Evolutionary conservation across 2,888 invertebrate genomes (phyloP).

Genomic region (Celastrina argiolus): DNA sequence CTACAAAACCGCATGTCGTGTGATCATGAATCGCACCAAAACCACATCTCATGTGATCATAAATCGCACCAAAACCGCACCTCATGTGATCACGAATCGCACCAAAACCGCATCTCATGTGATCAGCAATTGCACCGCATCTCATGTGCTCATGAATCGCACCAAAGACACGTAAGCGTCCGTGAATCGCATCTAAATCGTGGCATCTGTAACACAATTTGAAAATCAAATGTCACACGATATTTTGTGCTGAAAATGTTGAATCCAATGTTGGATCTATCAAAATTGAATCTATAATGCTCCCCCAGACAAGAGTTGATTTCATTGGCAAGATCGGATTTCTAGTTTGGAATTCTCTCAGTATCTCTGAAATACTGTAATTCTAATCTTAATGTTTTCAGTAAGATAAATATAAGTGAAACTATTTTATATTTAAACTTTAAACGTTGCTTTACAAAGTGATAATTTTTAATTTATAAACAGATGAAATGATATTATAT

Average conservation of each 20-base stretch:
- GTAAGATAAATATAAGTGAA: neutral
- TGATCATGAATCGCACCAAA: too few species aligned
- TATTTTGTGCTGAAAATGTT: constrained; percentile 1
- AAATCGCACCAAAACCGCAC: too few species aligned
- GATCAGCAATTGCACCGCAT: neutral
- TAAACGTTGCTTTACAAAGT: too few species aligned
- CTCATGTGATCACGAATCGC: too few species aligned
- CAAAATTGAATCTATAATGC: constrained; percentile 10
- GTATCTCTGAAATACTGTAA: neutral
- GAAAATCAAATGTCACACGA: constrained; percentile 2
- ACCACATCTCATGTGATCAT: too few species aligned
- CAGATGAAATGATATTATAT: too few species aligned
- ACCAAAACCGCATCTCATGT: too few species aligned
- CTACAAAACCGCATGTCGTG: too few species aligned
- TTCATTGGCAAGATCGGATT: neutral
- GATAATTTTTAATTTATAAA: too few species aligned
- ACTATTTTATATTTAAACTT: neutral
- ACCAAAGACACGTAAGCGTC: neutral
- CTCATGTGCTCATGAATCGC: neutral
- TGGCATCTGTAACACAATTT: neutral
- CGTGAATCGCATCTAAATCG: neutral
- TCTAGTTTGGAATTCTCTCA: constrained; percentile 1
- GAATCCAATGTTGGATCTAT: constrained; percentile 3
- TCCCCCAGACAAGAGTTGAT: neutral
- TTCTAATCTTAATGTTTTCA: neutral